phyloP scores from a whole-genome alignment of 2,113 vertebrate genomes.

The Muscicapa adusta region DNA sequence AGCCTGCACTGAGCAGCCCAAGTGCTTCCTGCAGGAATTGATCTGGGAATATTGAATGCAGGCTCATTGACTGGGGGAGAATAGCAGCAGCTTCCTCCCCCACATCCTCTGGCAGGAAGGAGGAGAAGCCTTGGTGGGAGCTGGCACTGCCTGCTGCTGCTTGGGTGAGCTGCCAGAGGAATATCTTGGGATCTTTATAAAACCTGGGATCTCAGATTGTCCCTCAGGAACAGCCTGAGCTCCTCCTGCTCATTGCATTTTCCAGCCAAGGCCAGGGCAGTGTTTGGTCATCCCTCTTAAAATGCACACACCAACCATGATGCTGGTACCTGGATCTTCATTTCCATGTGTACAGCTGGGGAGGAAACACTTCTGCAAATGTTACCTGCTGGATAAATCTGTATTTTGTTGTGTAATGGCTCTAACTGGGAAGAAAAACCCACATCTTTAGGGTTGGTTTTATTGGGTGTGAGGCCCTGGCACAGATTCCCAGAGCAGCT shows the following conservation, averaged over 20 bases:
- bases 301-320: rapidly evolving
- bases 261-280: too few relatives aligned
- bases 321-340: neutral
- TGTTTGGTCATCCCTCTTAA: neutral
- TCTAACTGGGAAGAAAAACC: neutral
- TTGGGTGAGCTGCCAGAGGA: neutral
- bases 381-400: neutral
- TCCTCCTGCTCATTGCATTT: neutral
- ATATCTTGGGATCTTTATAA: neutral
- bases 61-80: neutral
- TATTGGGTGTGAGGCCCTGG: neutral
- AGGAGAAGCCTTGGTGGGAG: neutral
- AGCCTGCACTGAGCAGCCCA: neutral
- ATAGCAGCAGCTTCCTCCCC: neutral
- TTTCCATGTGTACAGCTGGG: rapidly evolving
- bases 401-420: rapidly evolving
- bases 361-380: neutral
- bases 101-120: neutral
- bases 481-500: neutral
- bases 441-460: neutral
- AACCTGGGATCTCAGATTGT: rapidly evolving
- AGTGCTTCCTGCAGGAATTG: conserved; percentile 2
- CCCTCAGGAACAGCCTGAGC: neutral
- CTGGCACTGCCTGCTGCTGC: neutral
- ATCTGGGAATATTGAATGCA: neutral